phyloP scores from a whole-genome alignment of 2,797 vertebrate species.

The Danio tinwini region DNA sequence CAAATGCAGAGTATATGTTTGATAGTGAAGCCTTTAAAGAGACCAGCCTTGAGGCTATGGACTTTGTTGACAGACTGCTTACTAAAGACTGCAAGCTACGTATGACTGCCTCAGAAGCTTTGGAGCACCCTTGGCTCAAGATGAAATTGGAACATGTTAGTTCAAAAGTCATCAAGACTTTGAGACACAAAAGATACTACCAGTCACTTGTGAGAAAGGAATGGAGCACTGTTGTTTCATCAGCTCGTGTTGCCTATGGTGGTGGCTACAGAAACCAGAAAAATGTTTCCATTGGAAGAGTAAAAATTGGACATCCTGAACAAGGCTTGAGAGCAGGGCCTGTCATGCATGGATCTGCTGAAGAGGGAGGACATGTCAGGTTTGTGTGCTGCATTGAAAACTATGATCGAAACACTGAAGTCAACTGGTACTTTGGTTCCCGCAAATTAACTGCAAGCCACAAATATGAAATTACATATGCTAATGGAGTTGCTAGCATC shows the following conservation, averaged over 20 bases:
- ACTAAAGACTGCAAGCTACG: slow-evolving; percentile 93
- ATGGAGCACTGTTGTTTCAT: slow-evolving; percentile 89
- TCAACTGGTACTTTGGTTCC: slow-evolving; percentile 93
- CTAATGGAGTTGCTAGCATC: slow-evolving; percentile 91
- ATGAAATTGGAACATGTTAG: slow-evolving; percentile 90
- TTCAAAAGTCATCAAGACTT: slow-evolving; percentile 90
- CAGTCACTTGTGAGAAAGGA: slow-evolving; percentile 92
- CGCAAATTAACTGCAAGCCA: slow-evolving; percentile 88
- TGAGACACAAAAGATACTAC: slow-evolving; percentile 96
- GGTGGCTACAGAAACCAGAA: slow-evolving; percentile 92
- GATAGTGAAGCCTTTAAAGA: slow-evolving; percentile 96
- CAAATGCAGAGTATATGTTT: slow-evolving; percentile 91
- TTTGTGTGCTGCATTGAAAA: slow-evolving; percentile 90
- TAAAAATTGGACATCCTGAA: slow-evolving; percentile 92
- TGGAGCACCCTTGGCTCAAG: slow-evolving; percentile 94
- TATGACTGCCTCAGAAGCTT: slow-evolving; percentile 95
- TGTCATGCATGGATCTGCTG: slow-evolving; percentile 88
- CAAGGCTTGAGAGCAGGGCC: slow-evolving; percentile 89
- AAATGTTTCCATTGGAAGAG: slow-evolving; percentile 90
- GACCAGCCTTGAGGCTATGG: slow-evolving; percentile 92
- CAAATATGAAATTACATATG: slow-evolving; percentile 95
- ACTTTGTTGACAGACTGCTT: slow-evolving; percentile 95
- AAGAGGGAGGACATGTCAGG: slow-evolving; percentile 92
- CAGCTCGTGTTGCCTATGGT: slow-evolving; percentile 91
- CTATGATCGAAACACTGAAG: slow-evolving; percentile 91